Base-by-base conservation (phyloP, 2,797 vertebrate genomes). In the Remorina albescens region DNA sequence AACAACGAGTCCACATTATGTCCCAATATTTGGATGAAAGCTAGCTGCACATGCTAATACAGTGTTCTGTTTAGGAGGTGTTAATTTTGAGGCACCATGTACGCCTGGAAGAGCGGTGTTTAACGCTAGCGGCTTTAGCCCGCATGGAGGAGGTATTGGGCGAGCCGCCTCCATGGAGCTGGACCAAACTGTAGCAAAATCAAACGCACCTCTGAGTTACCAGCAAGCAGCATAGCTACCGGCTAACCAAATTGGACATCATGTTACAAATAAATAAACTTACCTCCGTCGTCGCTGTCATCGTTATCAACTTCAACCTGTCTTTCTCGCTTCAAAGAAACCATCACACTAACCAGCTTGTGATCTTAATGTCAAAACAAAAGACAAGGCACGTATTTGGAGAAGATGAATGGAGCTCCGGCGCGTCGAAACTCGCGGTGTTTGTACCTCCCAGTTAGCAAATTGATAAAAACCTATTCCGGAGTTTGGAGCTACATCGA, bases 281-380 rank as follows among this genome's bases (percentile, higher is more conserved):
- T 47, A 91, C 94, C 90, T 60, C 74, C 81, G 0, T 93, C 91
- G 28, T 94, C 93, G 12, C 88, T 82, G 21, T 93, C 92, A 18
- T 95, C 93, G 0, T 93, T 92, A 68, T 94, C 92, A 25, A 91
- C 26, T 0, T 92, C 91, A 12, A 69, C 8, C 12, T 91, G 89
- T 59, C 93, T 83, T 76, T 95, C 93, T 34, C 95, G 86, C 79
- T 95, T 95, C 21, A 94, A 16, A 53, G 89, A 92, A 55, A 91
- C 74, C 89, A 93, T 95, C n/a, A 15, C 66, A 23, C 39, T 58
- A 2, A 8, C 49, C 8, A 19, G 0, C 19, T n/a, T 66, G 3
- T 0, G 1, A 13, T 23, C 0, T 32, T 56, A 13, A 55, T 6
- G 18, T 18, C 12, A 39, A 68, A 51, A 70, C 18, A 56, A 36